Evolutionary conservation across 2,113 vertebrate species (phyloP).

Genomic region (Heptranchias perlo): DNA sequence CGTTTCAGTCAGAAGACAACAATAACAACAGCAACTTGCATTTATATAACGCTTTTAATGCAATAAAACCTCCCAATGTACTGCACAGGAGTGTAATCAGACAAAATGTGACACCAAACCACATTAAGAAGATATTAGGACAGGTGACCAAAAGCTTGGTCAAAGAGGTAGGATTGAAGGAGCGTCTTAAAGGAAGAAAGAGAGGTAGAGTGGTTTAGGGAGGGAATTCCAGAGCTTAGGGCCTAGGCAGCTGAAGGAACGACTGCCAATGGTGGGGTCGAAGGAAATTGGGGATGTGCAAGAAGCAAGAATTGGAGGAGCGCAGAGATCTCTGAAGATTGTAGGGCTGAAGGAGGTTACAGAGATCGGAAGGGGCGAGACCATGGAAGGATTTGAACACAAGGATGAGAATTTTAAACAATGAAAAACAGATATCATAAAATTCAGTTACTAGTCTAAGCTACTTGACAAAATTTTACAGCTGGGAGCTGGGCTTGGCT

Average conservation of each 20-base stretch:
- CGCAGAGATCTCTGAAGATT: not conserved
- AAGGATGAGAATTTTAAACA: not conserved
- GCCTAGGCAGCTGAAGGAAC: not conserved
- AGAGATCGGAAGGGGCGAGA: not conserved
- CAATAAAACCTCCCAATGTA: not conserved
- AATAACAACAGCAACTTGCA: not conserved
- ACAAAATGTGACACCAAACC: not conserved
- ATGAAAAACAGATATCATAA: not conserved
- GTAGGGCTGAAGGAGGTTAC: not conserved
- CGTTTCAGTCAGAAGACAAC: not conserved
- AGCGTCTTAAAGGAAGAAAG: not conserved
- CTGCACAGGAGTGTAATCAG: not conserved
- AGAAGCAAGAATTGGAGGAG: not conserved
- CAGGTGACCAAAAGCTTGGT: not conserved
- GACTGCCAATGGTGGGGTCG: not conserved
- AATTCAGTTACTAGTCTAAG: not conserved
- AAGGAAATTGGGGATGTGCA: not conserved
- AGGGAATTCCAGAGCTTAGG: not conserved
- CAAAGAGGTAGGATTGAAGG: not conserved
- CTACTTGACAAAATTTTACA: not conserved
- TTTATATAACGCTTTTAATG: not conserved
- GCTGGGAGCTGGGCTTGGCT: not conserved
- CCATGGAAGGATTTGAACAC: not conserved
- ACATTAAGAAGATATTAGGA: not conserved
- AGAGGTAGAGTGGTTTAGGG: not conserved